Evolutionary conservation across 2,113 vertebrate genomes (phyloP).

Genomic region (Anseranas semipalmata): DNA sequence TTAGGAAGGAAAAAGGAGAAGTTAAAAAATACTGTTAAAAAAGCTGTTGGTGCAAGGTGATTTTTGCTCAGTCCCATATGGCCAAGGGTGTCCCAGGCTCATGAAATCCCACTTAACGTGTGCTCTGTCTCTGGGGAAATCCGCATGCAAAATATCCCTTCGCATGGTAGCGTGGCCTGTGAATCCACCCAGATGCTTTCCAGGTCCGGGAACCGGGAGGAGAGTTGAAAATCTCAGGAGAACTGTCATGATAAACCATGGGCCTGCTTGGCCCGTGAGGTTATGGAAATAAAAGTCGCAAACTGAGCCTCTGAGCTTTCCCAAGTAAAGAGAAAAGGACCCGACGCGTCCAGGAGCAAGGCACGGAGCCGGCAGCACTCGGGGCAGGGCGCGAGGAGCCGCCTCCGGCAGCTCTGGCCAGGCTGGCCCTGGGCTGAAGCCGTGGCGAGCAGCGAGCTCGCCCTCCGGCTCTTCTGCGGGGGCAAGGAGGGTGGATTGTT

Average conservation of each 20-base stretch:
- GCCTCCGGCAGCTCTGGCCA: accelerated
- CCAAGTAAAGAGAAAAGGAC: neutral
- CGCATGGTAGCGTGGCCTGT: neutral
- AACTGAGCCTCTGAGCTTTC: neutral
- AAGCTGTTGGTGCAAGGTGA: neutral
- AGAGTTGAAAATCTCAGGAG: neutral
- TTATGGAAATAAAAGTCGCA: neutral
- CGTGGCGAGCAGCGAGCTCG: accelerated
- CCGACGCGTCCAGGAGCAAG: neutral
- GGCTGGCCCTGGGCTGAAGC: neutral
- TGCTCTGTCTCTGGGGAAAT: neutral
- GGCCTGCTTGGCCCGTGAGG: neutral
- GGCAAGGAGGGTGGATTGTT: slow-evolving; percentile 34
- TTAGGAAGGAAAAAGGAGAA: neutral
- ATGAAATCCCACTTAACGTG: neutral
- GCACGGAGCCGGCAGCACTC: accelerated
- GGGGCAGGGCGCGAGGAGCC: neutral
- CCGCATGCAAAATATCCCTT: neutral
- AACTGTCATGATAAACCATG: neutral
- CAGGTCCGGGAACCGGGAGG: neutral
- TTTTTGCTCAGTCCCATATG: neutral
- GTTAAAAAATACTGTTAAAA: neutral
- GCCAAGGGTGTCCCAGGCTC: neutral
- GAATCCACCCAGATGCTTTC: neutral
- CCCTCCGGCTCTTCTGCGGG: neutral